These are phyloP conservation scores for Syrrhaptes paradoxus DNA, from an alignment of 2,113 vertebrate genomes.

Conservation along the genomic window DNA sequence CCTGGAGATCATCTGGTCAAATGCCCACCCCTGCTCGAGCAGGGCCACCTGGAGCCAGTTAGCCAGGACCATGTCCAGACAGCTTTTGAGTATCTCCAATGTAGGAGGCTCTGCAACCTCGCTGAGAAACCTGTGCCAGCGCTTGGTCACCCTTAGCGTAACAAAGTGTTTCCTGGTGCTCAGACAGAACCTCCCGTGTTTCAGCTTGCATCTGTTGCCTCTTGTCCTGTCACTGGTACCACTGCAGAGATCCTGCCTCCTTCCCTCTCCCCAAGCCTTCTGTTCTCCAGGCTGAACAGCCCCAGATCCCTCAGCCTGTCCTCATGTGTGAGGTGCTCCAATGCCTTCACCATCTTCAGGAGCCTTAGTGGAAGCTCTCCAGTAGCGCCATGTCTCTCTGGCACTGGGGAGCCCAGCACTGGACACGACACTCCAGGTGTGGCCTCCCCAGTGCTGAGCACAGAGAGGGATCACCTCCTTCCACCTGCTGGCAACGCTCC, in stretches of 20 bases:
- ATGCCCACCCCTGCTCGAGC: background rate
- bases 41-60: background rate
- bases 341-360: background rate
- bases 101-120: no score
- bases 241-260: no score
- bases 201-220: no score
- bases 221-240: no score
- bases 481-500: background rate
- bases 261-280: no score
- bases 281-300: background rate
- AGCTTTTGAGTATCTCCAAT: no score
- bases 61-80: no score
- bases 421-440: background rate
- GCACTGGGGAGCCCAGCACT: background rate
- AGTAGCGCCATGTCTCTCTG: background rate
- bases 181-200: no score
- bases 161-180: no score
- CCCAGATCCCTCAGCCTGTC: background rate
- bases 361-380: background rate
- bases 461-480: background rate
- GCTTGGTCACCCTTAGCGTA: no score
- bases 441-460: background rate
- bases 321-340: background rate
- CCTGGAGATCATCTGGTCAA: background rate
- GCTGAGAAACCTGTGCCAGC: no score